Conservation (phyloP, 2,113 vertebrate species). For the Silurus glanis region DNA sequence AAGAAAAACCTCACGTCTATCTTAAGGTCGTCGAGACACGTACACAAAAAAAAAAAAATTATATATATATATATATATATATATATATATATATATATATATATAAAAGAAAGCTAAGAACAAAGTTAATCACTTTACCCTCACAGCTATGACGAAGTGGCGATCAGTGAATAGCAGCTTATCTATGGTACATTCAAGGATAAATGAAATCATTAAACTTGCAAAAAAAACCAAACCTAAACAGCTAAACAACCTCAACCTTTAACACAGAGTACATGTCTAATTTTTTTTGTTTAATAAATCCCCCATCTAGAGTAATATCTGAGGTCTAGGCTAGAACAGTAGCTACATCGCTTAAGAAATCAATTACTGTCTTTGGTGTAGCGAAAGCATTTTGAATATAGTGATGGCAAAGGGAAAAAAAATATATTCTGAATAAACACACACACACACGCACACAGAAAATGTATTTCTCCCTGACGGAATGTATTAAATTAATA, state of each 20-base stretch:
- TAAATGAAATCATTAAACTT: conserved; percentile 90
- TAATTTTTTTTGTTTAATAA: conserved; percentile 70
- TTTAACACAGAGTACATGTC: conserved; percentile 79
- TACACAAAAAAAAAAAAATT: conserved; percentile 77
- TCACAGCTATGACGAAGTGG: conserved; percentile 99
- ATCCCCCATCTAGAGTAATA: conserved; percentile 79
- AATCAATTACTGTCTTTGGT: conserved; percentile 99
- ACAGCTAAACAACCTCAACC: conserved; percentile 90
- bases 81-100: conserved; percentile 46
- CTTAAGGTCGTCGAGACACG: conserved; percentile 82
- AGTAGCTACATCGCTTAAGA: conserved; percentile 89
- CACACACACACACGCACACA: conserved; percentile 46
- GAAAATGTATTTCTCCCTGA: conserved; percentile 82
- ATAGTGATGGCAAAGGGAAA: conserved; percentile 69
- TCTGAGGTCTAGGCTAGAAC: conserved; percentile 88
- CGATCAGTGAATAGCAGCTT: conserved; percentile 99
- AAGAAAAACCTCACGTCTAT: conserved; percentile 76
- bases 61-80: conserved; percentile 54
- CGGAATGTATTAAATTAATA: conserved; percentile 97
- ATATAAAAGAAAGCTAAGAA: conserved; percentile 83
- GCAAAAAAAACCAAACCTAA: conserved; percentile 74
- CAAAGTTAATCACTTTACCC: conserved; percentile 92
- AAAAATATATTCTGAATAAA: conserved; percentile 62
- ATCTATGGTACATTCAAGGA: conserved; percentile 99
- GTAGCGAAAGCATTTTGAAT: conserved; percentile 86